Conservation (phyloP, 2,113 vertebrate genomes). For the Tamias sibiricus region DNA sequence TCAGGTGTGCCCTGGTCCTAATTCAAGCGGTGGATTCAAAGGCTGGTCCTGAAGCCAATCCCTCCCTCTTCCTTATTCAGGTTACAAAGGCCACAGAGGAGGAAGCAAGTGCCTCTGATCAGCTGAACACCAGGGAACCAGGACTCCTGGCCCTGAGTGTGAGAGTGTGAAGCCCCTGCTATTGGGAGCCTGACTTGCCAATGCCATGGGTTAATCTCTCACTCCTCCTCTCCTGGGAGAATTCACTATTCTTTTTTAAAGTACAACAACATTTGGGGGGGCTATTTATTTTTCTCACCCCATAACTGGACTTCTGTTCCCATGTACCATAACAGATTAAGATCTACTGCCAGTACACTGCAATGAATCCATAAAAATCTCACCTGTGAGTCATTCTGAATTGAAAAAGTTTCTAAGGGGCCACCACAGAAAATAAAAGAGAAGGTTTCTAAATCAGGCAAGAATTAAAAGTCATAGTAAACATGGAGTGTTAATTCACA, state of each 20-base stretch:
- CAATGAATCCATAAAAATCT: neutral
- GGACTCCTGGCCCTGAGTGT: neutral
- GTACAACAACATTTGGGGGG: neutral
- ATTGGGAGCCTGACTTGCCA: neutral
- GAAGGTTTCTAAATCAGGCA: neutral
- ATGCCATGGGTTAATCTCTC: neutral
- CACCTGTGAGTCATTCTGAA: neutral
- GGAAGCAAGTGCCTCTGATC: slow-evolving; percentile 55
- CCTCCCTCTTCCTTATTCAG: slow-evolving; percentile 77
- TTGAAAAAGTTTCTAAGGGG: slow-evolving; percentile 25
- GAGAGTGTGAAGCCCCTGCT: neutral
- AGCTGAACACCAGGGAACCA: neutral
- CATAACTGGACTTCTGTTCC: slow-evolving; percentile 49
- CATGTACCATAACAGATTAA: slow-evolving; percentile 68
- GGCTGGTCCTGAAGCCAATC: slow-evolving; percentile 68
- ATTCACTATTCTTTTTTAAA: slow-evolving; percentile 57
- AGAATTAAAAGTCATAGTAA: neutral
- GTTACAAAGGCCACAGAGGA: slow-evolving; percentile 73
- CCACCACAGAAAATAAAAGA: neutral
- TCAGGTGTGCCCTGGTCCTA: slow-evolving; percentile 73
- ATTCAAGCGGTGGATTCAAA: slow-evolving; percentile 69
- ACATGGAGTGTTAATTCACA: too few species aligned
- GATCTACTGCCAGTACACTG: slow-evolving; percentile 1
- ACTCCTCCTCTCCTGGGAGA: slow-evolving; percentile 60
- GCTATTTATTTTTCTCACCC: slow-evolving; percentile 83